These are phyloP conservation scores for Thamnaconus septentrionalis DNA, from an alignment of 2,113 vertebrate genomes.

Conservation along the genomic window DNA sequence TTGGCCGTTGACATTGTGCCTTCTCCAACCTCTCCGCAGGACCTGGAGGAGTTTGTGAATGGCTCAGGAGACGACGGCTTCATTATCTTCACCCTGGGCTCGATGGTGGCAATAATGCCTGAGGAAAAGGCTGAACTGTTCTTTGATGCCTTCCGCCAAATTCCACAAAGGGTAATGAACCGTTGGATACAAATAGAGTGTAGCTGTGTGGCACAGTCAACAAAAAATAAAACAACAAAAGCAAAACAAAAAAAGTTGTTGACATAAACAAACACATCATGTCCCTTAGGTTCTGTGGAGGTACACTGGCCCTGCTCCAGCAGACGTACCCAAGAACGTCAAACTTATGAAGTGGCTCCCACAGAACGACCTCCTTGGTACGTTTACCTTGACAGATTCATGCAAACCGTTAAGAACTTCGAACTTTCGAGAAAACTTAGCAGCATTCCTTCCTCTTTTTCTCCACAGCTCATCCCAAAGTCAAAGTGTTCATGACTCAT, in stretches of 20 bases:
- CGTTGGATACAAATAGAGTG: background rate
- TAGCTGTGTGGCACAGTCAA: no score
- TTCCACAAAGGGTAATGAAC: slow-evolving; percentile 87
- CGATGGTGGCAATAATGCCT: slow-evolving; percentile 88
- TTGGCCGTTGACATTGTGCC: no score
- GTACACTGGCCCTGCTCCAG: no score
- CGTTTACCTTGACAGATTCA: slow-evolving; percentile 4
- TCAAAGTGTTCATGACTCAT: no score
- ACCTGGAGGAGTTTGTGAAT: slow-evolving; percentile 86
- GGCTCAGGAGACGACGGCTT: slow-evolving; percentile 91
- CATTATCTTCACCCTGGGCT: slow-evolving; percentile 92
- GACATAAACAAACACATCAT: background rate
- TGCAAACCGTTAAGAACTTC: no score
- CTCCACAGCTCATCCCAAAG: no score
- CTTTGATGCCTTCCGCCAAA: slow-evolving; percentile 82
- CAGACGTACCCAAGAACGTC: no score
- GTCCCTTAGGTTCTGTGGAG: no score
- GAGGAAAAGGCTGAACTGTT: slow-evolving; percentile 80
- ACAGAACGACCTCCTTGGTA: slow-evolving; percentile 85
- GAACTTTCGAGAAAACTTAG: no score
- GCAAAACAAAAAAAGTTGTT: background rate
- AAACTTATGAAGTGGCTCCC: no score
- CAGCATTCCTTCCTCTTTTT: no score
- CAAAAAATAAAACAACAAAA: no score
- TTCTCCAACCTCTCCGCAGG: slow-evolving; percentile 70